Conservation (phyloP, 2,113 vertebrate genomes). For the Crotalus viridis region DNA sequence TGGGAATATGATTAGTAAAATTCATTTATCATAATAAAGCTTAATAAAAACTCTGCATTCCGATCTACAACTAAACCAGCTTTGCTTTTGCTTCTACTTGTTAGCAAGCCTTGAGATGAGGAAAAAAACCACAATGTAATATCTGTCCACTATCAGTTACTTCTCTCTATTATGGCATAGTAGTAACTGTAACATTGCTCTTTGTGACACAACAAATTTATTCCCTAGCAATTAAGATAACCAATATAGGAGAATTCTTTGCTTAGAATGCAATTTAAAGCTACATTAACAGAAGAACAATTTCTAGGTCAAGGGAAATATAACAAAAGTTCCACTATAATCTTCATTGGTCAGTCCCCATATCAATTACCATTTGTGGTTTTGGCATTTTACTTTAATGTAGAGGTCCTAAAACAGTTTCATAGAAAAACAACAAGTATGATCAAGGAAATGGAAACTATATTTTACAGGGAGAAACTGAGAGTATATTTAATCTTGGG, state of each 20-base stretch:
- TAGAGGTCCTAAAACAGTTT: no score
- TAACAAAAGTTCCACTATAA: no score
- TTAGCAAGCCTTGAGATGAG: background rate
- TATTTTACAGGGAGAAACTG: no score
- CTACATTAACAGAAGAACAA: no score
- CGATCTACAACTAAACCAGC: conserved; percentile 26
- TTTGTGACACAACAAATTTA: conserved; percentile 34
- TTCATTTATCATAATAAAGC: conserved; percentile 10
- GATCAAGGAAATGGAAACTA: no score
- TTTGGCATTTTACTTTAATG: no score
- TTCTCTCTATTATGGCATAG: conserved; percentile 35
- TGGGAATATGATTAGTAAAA: conserved; percentile 28
- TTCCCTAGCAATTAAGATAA: background rate
- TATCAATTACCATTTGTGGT: no score
- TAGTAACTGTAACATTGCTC: background rate
- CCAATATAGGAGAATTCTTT: background rate
- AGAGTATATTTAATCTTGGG: no score
- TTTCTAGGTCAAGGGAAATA: no score
- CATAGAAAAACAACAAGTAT: no score
- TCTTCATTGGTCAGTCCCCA: no score
- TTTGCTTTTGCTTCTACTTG: conserved; percentile 37
- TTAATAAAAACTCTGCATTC: conserved; percentile 6
- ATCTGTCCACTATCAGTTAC: conserved; percentile 34
- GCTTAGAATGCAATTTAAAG: no score
- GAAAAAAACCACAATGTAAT: conserved; percentile 29